Percentiles rank a stretch among this genome's conserved stretches.
These are phyloP conservation scores for Liparis tanakae DNA, from an alignment of 2,797 vertebrate species.

Conservation along the genomic window DNA sequence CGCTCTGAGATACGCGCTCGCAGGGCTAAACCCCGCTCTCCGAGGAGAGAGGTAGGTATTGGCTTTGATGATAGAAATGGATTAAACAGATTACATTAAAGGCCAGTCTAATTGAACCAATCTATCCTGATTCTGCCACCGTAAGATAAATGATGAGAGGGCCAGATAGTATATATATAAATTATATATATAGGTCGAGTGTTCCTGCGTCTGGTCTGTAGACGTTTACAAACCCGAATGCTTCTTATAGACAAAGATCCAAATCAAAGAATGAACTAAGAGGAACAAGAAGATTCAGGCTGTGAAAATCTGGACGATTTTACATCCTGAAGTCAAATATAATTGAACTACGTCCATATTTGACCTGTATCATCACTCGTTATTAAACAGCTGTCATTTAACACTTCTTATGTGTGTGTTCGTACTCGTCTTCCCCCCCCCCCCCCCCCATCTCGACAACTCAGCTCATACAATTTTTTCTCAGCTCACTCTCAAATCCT, in stretches of 20 bases:
- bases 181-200: slow-evolving; percentile 71
- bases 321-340: slow-evolving; percentile 5
- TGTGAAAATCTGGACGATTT: slow-evolving; percentile 13
- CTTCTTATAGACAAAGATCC: not conserved
- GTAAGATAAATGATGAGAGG: slow-evolving; percentile 75
- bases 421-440: not conserved
- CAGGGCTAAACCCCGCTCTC: slow-evolving; percentile 71
- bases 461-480: not conserved
- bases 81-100: slow-evolving; percentile 84
- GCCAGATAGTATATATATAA: slow-evolving; percentile 74
- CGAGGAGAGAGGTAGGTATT: slow-evolving; percentile 72
- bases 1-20: slow-evolving; percentile 60
- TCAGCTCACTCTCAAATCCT: not conserved
- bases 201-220: slow-evolving; percentile 43
- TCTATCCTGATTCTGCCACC: slow-evolving; percentile 79
- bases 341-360: not conserved
- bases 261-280: not conserved
- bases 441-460: not conserved
- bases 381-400: too few relatives aligned
- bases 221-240: slow-evolving; percentile 37
- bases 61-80: slow-evolving; percentile 82
- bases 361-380: not conserved
- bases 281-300: not conserved
- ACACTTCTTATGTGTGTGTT: not conserved
- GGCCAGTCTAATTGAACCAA: slow-evolving; percentile 81